Evolutionary conservation across 2,113 vertebrate genomes (phyloP).

Genomic region (Nesoenas mayeri): DNA sequence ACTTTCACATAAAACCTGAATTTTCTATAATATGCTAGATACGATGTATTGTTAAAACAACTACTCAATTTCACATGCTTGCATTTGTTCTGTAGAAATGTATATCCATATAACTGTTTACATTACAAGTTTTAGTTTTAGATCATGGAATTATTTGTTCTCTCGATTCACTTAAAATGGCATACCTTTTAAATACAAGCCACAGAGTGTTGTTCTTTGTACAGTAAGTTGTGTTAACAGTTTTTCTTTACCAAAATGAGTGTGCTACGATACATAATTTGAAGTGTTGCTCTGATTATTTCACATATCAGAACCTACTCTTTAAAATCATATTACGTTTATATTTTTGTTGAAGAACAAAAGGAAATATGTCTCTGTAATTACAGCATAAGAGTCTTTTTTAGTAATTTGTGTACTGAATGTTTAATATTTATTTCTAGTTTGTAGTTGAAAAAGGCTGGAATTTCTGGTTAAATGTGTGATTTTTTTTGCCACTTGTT

Average conservation of each 20-base stretch:
- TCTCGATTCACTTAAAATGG: not conserved
- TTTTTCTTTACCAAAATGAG: not conserved
- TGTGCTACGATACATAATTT: rapidly evolving
- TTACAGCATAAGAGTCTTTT: not conserved
- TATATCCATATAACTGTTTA: not conserved
- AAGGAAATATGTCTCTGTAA: not conserved
- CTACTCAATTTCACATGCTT: not conserved
- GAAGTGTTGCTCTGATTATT: not conserved
- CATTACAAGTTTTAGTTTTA: not conserved
- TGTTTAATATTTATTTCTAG: not conserved
- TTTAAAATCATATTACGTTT: not conserved
- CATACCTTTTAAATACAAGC: not conserved
- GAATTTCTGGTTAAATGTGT: not conserved
- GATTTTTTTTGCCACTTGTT: not conserved
- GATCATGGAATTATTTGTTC: not conserved
- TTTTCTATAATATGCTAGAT: not conserved
- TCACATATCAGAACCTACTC: not conserved
- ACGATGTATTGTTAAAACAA: not conserved
- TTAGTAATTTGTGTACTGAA: not conserved
- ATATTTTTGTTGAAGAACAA: not conserved
- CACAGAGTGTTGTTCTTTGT: not conserved
- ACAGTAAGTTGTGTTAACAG: not conserved
- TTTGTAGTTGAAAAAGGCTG: not conserved
- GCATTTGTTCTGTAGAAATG: not conserved
- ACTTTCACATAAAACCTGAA: not conserved